Percentiles rank a stretch among this genome's conserved stretches.
These are phyloP conservation scores for Hemibagrus wyckioides DNA, from an alignment of 2,113 vertebrate genomes.

Conservation along the genomic window DNA sequence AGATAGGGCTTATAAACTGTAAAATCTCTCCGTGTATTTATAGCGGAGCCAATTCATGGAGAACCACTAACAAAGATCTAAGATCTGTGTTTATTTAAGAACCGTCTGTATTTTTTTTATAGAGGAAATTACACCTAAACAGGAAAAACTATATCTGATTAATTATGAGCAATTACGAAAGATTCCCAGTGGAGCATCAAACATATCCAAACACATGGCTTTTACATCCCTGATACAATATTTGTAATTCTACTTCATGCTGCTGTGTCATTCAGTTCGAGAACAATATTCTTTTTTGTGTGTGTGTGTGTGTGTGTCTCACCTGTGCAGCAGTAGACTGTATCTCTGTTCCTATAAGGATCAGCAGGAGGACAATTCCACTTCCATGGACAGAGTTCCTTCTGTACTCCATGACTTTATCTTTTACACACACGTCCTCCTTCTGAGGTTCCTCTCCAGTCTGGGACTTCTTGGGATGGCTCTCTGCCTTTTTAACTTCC, in stretches of 20 bases:
- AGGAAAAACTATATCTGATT: not conserved
- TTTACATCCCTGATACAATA: not conserved
- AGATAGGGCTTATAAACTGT: not conserved
- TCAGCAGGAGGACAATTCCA: constrained; percentile 21
- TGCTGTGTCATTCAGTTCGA: not conserved
- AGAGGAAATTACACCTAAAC: not conserved
- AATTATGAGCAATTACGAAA: not conserved
- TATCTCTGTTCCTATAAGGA: constrained; percentile 30
- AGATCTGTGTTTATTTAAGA: not conserved
- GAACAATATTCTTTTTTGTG: not conserved
- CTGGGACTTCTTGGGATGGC: constrained; percentile 26
- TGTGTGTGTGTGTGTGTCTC: constrained; percentile 3
- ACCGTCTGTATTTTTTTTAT: not conserved
- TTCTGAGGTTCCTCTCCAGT: constrained; percentile 22
- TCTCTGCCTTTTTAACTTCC: constrained; percentile 49
- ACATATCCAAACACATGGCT: not conserved
- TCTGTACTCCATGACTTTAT: constrained; percentile 24
- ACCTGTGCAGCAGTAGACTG: constrained; percentile 25
- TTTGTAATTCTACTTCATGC: not conserved
- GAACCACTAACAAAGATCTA: not conserved
- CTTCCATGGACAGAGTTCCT: constrained; percentile 14
- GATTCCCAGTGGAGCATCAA: not conserved
- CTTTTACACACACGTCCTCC: constrained; percentile 4
- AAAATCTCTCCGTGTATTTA: not conserved
- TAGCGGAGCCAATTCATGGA: not conserved